A percentile compares a stretch with the other conserved stretches of the same genome.
Evolutionary conservation across 2,797 vertebrate species (phyloP).

Genomic region (Bucorvus abyssinicus): DNA sequence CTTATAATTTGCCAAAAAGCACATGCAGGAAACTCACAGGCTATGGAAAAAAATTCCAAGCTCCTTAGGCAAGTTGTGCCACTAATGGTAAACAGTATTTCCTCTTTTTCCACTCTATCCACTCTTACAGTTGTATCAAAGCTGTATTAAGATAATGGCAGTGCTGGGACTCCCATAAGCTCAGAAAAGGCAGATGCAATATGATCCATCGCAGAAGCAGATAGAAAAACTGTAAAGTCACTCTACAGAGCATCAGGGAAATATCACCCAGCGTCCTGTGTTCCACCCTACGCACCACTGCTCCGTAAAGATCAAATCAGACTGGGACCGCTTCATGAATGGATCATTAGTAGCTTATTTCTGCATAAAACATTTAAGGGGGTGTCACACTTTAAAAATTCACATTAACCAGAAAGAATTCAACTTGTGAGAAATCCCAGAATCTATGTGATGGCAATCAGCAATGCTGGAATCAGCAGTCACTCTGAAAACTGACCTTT

Average conservation of each 20-base stretch:
- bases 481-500: background rate
- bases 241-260: background rate
- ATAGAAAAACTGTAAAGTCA: background rate
- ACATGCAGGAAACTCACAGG: background rate
- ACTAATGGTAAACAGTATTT: no score
- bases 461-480: background rate
- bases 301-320: background rate
- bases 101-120: background rate
- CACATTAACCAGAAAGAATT: background rate
- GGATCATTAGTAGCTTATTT: background rate
- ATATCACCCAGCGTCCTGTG: background rate
- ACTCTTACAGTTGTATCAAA: background rate
- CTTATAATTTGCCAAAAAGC: background rate
- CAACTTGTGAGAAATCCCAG: background rate
- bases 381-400: background rate
- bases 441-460: background rate
- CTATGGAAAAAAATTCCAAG: background rate
- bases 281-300: background rate
- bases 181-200: background rate
- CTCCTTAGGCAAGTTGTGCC: background rate
- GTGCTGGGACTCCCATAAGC: background rate
- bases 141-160: background rate
- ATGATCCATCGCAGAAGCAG: background rate
- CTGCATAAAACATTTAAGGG: background rate
- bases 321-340: background rate